These are phyloP conservation scores for Cirrhinus molitorella DNA, from an alignment of 2,797 vertebrate species.

Conservation along the genomic window DNA sequence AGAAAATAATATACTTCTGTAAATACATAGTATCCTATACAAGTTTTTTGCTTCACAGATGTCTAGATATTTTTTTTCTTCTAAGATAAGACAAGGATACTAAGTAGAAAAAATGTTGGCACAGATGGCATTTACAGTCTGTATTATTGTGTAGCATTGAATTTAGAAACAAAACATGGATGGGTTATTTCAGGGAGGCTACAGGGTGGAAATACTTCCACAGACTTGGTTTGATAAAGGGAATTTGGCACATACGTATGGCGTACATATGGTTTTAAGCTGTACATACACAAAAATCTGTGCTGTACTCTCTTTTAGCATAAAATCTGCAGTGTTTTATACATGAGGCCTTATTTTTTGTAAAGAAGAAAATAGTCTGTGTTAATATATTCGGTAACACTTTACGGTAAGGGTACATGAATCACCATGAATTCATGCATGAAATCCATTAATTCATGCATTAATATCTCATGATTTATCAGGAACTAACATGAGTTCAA, in stretches of 20 bases:
- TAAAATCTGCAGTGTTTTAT: too few species aligned
- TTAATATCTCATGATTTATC: too few species aligned
- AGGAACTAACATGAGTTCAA: too few species aligned
- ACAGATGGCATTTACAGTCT: not conserved
- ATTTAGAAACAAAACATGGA: not conserved
- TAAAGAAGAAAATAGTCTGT: too few species aligned
- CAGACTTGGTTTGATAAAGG: not conserved
- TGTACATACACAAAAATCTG: too few species aligned
- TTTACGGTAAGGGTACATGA: too few species aligned
- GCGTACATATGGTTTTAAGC: too few species aligned
- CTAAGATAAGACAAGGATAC: not conserved
- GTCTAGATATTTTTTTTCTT: not conserved
- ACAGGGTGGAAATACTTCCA: not conserved
- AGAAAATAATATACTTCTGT: not conserved
- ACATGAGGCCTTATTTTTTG: too few species aligned
- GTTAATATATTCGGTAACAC: too few species aligned
- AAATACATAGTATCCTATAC: not conserved
- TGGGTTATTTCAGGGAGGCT: not conserved
- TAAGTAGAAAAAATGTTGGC: not conserved
- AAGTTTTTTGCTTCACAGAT: not conserved
- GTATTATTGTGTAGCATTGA: not conserved
- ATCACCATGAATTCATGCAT: too few species aligned
- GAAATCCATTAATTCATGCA: too few species aligned
- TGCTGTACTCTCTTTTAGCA: too few species aligned
- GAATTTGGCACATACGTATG: not conserved